Evolutionary conservation across 2,888 invertebrate genomes (phyloP).

Genomic region (Bhutanitis thaidina): DNA sequence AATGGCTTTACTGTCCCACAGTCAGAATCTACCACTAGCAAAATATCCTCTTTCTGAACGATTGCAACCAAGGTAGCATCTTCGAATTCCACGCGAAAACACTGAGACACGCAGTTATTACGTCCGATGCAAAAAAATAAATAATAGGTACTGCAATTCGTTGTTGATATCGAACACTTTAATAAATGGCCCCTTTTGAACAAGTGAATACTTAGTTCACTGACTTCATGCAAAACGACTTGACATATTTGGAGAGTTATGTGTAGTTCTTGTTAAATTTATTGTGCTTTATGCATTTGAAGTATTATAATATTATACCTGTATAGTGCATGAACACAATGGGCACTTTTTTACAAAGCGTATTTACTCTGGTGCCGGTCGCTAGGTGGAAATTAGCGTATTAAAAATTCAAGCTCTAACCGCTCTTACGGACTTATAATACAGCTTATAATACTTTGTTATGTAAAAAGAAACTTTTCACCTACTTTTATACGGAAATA

Average conservation of each 20-base stretch:
- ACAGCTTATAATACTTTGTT: not conserved
- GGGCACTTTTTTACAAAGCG: not conserved
- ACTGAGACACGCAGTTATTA: too few relatives aligned
- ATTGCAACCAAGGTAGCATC: too few relatives aligned
- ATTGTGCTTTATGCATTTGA: slow-evolving; percentile 23
- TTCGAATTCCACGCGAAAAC: too few relatives aligned
- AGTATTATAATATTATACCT: not conserved
- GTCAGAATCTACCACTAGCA: too few relatives aligned
- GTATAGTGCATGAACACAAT: slow-evolving; percentile 21
- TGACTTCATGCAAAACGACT: slow-evolving; percentile 13
- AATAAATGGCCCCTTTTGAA: slow-evolving; percentile 4
- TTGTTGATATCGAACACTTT: not conserved
- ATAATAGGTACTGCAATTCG: too few relatives aligned
- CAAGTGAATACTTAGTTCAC: slow-evolving; percentile 5
- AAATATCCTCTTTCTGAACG: too few relatives aligned
- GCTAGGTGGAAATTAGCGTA: not conserved
- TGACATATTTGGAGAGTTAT: slow-evolving; percentile 19
- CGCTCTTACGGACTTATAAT: not conserved
- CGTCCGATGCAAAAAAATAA: too few relatives aligned
- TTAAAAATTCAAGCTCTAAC: slow-evolving; percentile 4
- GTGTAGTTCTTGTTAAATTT: slow-evolving; percentile 17
- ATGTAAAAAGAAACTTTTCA: not conserved
- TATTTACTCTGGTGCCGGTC: not conserved
- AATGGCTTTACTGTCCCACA: too few relatives aligned
- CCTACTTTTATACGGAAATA: not conserved